Evolutionary conservation across 1,140 invertebrate species (phyloP).

Genomic region (Berghia stephanieae): DNA sequence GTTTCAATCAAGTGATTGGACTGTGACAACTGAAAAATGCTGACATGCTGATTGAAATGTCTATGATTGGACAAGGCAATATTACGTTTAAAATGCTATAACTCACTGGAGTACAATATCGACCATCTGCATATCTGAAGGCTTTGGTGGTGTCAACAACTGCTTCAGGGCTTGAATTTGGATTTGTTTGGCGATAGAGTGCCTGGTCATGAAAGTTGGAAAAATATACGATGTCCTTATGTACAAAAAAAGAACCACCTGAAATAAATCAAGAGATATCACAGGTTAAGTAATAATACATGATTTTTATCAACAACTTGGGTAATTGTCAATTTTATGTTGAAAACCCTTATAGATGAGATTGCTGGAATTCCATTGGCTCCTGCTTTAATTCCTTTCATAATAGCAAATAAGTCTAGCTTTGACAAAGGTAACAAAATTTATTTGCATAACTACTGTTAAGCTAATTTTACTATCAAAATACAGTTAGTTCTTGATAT

Average conservation of each 20-base stretch:
- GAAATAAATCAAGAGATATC: not conserved
- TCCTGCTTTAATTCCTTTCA: not conserved
- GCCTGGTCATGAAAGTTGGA: slow-evolving; percentile 61
- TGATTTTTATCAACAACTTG: not conserved
- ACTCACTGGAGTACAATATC: slow-evolving; percentile 43
- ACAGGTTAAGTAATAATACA: not conserved
- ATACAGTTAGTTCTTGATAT: too few species aligned
- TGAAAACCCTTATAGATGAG: not conserved
- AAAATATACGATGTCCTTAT: slow-evolving; percentile 57
- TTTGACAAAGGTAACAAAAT: too few species aligned
- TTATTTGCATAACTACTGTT: too few species aligned
- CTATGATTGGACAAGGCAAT: too few species aligned
- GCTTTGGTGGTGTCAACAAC: slow-evolving; percentile 46
- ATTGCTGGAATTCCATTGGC: not conserved
- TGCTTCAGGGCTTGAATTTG: slow-evolving; percentile 38
- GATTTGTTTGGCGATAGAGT: slow-evolving; percentile 52
- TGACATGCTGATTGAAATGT: not conserved
- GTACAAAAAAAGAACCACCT: slow-evolving; percentile 59
- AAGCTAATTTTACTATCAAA: too few species aligned
- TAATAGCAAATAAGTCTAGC: not conserved
- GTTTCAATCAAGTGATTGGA: not conserved
- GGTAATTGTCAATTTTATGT: too few species aligned
- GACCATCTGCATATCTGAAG: slow-evolving; percentile 59
- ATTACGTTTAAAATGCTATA: not conserved
- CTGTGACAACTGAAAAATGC: not conserved